A percentile compares a stretch with the other conserved stretches of the same genome.
phyloP scores from a whole-genome alignment of 2,797 vertebrate species.

The Molossus alvarezi region DNA sequence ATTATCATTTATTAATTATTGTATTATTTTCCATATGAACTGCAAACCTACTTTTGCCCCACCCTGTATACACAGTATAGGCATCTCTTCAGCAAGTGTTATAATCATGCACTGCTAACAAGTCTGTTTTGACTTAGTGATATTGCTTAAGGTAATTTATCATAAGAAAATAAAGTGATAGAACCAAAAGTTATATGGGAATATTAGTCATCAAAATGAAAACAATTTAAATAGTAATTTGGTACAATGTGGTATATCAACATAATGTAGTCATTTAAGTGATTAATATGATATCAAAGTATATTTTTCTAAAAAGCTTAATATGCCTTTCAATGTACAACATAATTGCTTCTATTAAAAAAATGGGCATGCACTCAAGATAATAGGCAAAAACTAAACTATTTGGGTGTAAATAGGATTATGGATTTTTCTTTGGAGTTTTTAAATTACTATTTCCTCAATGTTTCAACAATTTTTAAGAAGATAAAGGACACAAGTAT shows the following conservation, averaged over 20 bases:
- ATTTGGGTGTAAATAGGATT: background rate
- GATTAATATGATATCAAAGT: background rate
- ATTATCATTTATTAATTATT: background rate
- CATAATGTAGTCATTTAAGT: background rate
- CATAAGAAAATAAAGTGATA: background rate
- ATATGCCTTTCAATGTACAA: background rate
- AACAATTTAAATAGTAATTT: slow-evolving; percentile 41
- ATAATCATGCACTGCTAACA: background rate
- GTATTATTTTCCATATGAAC: background rate
- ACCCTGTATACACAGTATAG: background rate
- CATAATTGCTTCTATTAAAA: background rate
- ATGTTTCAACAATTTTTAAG: slow-evolving; percentile 56
- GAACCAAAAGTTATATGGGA: background rate
- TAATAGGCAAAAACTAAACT: slow-evolving; percentile 42
- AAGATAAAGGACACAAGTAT: slow-evolving; percentile 27
- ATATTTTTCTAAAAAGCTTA: background rate
- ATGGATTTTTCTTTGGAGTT: background rate
- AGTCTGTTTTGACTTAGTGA: background rate
- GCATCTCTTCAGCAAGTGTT: background rate
- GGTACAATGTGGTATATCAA: background rate
- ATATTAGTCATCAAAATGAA: slow-evolving; percentile 62
- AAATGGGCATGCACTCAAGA: background rate
- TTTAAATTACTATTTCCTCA: slow-evolving; percentile 35
- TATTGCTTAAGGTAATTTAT: slow-evolving; percentile 52
- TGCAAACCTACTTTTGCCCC: background rate